Conservation (phyloP, 1,140 invertebrate species). For the Drosophila serrata region DNA sequence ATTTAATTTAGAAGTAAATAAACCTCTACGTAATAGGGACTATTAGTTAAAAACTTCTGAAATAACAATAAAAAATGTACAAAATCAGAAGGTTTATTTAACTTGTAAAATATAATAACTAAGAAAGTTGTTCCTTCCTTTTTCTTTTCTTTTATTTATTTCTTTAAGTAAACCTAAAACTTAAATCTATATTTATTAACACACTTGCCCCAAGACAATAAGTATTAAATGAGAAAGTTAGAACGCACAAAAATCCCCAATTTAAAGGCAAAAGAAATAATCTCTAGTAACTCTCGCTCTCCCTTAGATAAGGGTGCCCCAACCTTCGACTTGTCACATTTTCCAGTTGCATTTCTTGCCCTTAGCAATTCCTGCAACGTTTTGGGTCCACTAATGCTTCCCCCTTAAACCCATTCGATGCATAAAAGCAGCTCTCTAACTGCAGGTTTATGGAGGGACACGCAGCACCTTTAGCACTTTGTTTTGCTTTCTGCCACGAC, state of each 20-base stretch:
- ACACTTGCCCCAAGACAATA: too few relatives aligned
- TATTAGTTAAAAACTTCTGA: too few relatives aligned
- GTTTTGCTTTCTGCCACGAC: conserved; percentile 16
- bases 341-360: conserved; percentile 3
- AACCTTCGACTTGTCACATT: conserved; percentile 17
- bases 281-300: neutral
- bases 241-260: neutral
- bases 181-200: neutral
- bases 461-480: conserved; percentile 46
- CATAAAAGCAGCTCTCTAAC: conserved; percentile 22
- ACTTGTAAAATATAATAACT: neutral
- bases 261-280: conserved; percentile 3
- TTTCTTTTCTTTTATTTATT: neutral
- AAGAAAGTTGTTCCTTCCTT: neutral
- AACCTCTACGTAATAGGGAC: too few relatives aligned
- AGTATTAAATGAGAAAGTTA: neutral
- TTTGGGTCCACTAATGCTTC: conserved; percentile 43
- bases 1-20: too few relatives aligned
- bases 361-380: conserved; percentile 33
- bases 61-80: too few relatives aligned
- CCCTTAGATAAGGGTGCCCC: neutral
- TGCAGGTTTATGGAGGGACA: conserved; percentile 29
- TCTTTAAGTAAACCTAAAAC: neutral
- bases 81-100: rapidly evolving
- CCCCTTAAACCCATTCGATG: conserved; percentile 6